Conservation (phyloP, 2,888 invertebrate species). For the Agelastica alni region DNA sequence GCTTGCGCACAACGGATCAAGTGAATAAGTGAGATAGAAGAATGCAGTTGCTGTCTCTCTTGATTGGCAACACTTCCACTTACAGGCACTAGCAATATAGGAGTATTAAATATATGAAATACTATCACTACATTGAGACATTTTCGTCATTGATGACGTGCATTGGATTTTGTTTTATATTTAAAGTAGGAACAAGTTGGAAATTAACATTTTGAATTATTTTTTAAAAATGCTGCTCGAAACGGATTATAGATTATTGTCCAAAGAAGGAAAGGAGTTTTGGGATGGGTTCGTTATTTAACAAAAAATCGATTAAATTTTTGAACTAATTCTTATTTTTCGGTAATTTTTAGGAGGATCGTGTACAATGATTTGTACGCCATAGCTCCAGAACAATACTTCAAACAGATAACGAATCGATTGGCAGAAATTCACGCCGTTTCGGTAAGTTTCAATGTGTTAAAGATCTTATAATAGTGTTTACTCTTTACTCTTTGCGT, state of each 20-base stretch:
- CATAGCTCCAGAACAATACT: slow-evolving; percentile 94
- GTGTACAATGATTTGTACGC: slow-evolving; percentile 87
- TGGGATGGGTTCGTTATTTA: slow-evolving; percentile 45
- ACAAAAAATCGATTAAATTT: neutral
- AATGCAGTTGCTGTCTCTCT: too few species aligned
- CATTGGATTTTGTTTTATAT: too few species aligned
- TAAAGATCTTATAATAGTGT: too few species aligned
- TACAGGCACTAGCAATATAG: too few species aligned
- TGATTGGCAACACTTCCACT: too few species aligned
- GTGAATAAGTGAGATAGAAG: too few species aligned
- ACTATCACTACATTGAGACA: too few species aligned
- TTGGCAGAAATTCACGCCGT: slow-evolving; percentile 90
- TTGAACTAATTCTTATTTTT: slow-evolving; percentile 6
- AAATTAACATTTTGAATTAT: slow-evolving; percentile 15
- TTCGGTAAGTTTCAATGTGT: slow-evolving; percentile 68
- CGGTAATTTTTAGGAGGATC: slow-evolving; percentile 74
- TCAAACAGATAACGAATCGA: slow-evolving; percentile 87
- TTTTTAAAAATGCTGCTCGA: slow-evolving; percentile 41
- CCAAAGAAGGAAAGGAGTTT: slow-evolving; percentile 38
- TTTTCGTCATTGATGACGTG: too few species aligned
- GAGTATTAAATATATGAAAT: too few species aligned
- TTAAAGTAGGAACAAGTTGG: too few species aligned
- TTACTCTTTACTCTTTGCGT: too few species aligned
- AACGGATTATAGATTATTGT: slow-evolving; percentile 39
- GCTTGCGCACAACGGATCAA: too few species aligned